These are phyloP conservation scores for Hypotaenidia philippensis DNA, from an alignment of 2,797 vertebrate species.

Conservation along the genomic window DNA sequence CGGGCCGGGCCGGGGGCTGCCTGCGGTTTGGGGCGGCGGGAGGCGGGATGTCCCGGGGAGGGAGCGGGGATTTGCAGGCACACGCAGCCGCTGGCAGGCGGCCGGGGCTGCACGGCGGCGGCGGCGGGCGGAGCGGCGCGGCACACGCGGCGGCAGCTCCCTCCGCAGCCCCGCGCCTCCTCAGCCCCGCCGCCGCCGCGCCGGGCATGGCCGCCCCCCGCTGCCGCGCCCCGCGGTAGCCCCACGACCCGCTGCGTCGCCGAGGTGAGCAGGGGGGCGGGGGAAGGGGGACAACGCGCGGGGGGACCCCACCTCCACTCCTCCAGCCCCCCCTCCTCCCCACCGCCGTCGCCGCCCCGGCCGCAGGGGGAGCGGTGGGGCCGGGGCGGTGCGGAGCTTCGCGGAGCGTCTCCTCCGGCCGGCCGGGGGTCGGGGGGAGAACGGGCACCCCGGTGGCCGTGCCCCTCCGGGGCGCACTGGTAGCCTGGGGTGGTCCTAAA, in stretches of 20 bases:
- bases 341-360: neutral
- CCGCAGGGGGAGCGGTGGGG: neutral
- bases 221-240: constrained; percentile 4
- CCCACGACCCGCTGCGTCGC: neutral
- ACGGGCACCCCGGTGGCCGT: neutral
- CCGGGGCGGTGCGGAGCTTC: neutral
- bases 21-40: constrained; percentile 35
- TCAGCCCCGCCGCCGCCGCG: neutral
- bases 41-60: constrained; percentile 54
- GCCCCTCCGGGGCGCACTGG: neutral
- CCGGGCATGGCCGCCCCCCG: constrained; percentile 52
- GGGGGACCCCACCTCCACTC: neutral
- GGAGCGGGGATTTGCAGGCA: constrained; percentile 75
- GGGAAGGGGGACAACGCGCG: neutral
- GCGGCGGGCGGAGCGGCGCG: constrained; percentile 39
- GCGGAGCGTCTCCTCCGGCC: neutral
- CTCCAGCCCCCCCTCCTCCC: neutral
- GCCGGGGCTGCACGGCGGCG: constrained; percentile 65
- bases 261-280: constrained; percentile 38
- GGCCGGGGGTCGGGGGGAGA: neutral
- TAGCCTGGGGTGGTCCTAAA: neutral
- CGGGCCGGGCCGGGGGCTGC: constrained; percentile 45
- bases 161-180: constrained; percentile 45
- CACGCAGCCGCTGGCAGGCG: constrained; percentile 79
- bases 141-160: constrained; percentile 61